A percentile compares a stretch with the other conserved stretches of the same genome.
Evolutionary conservation across 2,113 vertebrate species (phyloP).

Genomic region (Brienomyrus brachyistius): DNA sequence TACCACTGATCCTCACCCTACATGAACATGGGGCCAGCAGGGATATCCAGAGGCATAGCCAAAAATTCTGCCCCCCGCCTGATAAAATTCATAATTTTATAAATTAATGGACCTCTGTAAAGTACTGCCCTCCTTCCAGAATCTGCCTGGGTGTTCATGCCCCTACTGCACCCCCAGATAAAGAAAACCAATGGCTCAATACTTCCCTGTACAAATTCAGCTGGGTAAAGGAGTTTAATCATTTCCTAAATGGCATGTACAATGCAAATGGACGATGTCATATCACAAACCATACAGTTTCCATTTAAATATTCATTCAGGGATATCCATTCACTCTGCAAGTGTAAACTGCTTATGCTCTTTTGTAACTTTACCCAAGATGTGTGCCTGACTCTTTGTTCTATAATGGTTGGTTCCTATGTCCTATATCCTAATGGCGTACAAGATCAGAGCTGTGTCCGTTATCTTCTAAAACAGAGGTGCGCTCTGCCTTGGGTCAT

Average conservation of each 20-base stretch:
- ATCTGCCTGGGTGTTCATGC: not conserved
- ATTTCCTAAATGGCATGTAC: not conserved
- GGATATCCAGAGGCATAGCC: not conserved
- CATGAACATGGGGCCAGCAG: not conserved
- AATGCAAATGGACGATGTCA: not conserved
- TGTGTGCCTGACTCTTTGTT: not conserved
- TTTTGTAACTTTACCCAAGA: not conserved
- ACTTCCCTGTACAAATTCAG: not conserved
- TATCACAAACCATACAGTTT: not conserved
- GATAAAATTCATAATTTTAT: not conserved
- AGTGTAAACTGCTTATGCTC: not conserved
- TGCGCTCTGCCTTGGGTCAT: constrained; percentile 85
- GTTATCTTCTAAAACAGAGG: constrained; percentile 71
- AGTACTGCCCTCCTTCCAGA: not conserved
- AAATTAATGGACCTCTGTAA: not conserved
- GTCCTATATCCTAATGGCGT: not conserved
- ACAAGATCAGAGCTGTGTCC: not conserved
- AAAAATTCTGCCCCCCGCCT: not conserved
- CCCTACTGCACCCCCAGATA: not conserved
- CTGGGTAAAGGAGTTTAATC: not conserved
- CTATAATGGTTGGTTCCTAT: not conserved
- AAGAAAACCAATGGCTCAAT: not conserved
- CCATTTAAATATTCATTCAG: not conserved
- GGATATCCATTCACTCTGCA: not conserved
- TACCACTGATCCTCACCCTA: not conserved